Evolutionary conservation across 2,888 invertebrate species (phyloP), one percentile per base, ranked within the genome.

Genomic region (Apodemia hepburni): DNA sequence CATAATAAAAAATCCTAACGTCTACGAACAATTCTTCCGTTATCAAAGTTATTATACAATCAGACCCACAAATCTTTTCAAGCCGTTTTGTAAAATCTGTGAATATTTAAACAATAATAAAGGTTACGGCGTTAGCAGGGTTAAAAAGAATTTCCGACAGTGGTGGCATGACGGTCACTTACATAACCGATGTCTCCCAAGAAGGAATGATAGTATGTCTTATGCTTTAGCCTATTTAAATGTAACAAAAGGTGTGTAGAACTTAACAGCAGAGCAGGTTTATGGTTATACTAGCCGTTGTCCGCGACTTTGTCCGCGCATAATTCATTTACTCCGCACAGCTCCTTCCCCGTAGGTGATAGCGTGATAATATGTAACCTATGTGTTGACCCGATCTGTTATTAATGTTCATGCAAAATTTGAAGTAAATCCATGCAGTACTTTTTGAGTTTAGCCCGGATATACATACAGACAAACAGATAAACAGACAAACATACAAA

Each of bases 161-260:
- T 89, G 89, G 89, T 89, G 89, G 89, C 80, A 77, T 42, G 64
- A 67, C 3, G 79, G 77, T 0, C 67, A 75, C 0, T 59, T 82
- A 18, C 69, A 66, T 29, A 64, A 70, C 7, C 71, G 68, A 47
- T 76, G 76, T 61, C 61, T 70, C 18, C 70, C 72, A 0, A 71
- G 68, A 59, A 79, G 84, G 0, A 70, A 76, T 0, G 76, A 79
- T 22, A 2, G 59, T 70, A 18, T 68, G 4, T 15, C 42, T 1
- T 42, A 15, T 15, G 42, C 42, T 42, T 42, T 42, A 4, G 42
- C 42, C 5, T 42, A 42, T 42, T 42, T 42, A 42, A 42, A 42
- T 42, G 12, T 12, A 15, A 42, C 42, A 42, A 42, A 42, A 42
- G 42, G 15, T 15, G 42, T 1, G 15, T 42, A 38, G 12, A 5